Percentiles rank a stretch among this genome's conserved stretches.
Conservation (phyloP, 2,797 vertebrate species). For the Capromys pilorides region DNA sequence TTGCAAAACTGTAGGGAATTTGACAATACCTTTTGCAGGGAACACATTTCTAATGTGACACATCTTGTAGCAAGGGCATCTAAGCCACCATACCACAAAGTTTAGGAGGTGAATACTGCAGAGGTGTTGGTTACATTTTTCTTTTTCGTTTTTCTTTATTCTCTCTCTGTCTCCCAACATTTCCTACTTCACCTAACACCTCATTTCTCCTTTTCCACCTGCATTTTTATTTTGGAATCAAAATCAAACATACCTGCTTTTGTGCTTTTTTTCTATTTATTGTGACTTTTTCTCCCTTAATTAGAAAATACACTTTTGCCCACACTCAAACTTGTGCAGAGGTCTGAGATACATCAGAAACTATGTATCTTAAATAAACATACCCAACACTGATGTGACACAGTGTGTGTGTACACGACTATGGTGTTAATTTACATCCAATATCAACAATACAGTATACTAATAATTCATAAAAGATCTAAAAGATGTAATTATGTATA, state of each 20-base stretch:
- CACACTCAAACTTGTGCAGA: slow-evolving; percentile 76
- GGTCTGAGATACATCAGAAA: slow-evolving; percentile 25
- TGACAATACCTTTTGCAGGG: slow-evolving; percentile 19
- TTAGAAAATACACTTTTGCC: slow-evolving; percentile 60
- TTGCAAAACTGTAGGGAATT: not conserved
- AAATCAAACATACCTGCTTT: slow-evolving; percentile 74
- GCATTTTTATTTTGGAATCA: slow-evolving; percentile 56
- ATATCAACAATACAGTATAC: not conserved
- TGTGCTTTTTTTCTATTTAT: slow-evolving; percentile 73
- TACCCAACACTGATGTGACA: accelerated
- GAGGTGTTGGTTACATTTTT: not conserved
- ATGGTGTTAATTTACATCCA: not conserved
- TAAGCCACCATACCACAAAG: not conserved
- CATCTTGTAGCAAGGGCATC: not conserved
- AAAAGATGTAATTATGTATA: no score
- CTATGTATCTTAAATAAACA: slow-evolving; percentile 57
- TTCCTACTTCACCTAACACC: not conserved
- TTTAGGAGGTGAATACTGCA: not conserved
- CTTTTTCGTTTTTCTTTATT: not conserved
- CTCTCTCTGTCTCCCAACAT: not conserved
- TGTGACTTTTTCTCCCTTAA: slow-evolving; percentile 72
- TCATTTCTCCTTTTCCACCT: not conserved
- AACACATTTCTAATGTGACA: not conserved
- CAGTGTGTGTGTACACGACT: not conserved
- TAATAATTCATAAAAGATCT: not conserved